A percentile compares a stretch with the other conserved stretches of the same genome.
phyloP scores from a whole-genome alignment of 2,888 invertebrate species.

The Zaprionus obscuricornis region DNA sequence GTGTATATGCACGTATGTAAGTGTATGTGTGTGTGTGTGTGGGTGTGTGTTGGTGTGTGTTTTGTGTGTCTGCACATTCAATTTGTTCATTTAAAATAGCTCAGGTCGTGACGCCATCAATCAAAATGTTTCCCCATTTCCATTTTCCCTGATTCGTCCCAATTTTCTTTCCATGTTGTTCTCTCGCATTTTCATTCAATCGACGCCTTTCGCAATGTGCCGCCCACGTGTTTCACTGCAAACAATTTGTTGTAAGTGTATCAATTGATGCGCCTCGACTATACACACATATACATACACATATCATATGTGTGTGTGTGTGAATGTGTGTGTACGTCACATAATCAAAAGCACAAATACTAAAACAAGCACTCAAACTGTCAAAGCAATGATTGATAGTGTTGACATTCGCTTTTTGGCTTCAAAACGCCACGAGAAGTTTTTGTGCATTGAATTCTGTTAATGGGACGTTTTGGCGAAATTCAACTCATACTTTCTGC shows the following conservation, averaged over 20 bases:
- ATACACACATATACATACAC: no score
- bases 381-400: conserved; percentile 79
- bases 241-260: conserved; percentile 80
- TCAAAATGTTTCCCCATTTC: conserved; percentile 50
- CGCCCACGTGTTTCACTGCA: conserved; percentile 61
- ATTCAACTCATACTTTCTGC: conserved; percentile 9
- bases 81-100: conserved; percentile 77
- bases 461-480: conserved; percentile 68
- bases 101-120: conserved; percentile 70
- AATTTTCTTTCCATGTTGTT: no score
- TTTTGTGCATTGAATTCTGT: conserved; percentile 74
- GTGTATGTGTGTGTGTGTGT: conserved; percentile 30
- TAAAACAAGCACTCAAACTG: conserved; percentile 79
- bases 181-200: not conserved
- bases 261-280: conserved; percentile 70
- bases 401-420: conserved; percentile 78
- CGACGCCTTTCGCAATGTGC: not conserved
- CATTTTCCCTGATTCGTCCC: no score
- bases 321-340: conserved; percentile 51
- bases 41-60: conserved; percentile 3
- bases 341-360: conserved; percentile 79
- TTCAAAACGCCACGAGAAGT: conserved; percentile 55
- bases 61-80: conserved; percentile 53
- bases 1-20: conserved; percentile 2
- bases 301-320: conserved; percentile 8